These are phyloP conservation scores for Anser brachyrhynchus DNA, from an alignment of 2,113 vertebrate genomes.

Conservation along the genomic window DNA sequence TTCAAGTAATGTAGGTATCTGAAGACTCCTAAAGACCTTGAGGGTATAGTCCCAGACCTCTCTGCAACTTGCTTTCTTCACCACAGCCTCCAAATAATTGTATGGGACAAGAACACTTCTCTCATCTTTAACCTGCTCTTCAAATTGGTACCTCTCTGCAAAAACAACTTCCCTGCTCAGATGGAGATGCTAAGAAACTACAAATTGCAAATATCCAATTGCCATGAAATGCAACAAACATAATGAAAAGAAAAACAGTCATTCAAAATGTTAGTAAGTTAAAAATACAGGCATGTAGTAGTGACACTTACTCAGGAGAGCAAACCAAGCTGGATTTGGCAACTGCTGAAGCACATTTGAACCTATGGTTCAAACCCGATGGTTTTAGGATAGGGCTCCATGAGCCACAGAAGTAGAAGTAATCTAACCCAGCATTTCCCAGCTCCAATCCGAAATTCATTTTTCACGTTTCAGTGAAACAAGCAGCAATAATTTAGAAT, in stretches of 20 bases:
- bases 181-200: background rate
- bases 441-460: background rate
- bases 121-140: background rate
- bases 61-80: background rate
- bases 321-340: background rate
- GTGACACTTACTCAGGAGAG: background rate
- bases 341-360: background rate
- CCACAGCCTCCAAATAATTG: background rate
- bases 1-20: background rate
- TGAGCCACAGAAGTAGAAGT: background rate
- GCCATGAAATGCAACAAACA: background rate
- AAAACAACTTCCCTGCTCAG: background rate
- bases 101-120: background rate
- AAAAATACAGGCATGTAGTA: background rate
- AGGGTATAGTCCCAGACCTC: background rate
- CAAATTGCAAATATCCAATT: background rate
- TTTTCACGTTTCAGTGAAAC: background rate
- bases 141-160: background rate
- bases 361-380: background rate
- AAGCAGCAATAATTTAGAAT: background rate
- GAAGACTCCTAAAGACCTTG: background rate
- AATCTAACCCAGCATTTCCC: background rate
- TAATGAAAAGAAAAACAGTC: background rate
- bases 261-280: background rate
- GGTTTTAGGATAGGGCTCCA: background rate